A percentile compares a stretch with the other conserved stretches of the same genome.
Conservation (phyloP, 2,797 vertebrate genomes). For the Pangasius sanitwongsei region DNA sequence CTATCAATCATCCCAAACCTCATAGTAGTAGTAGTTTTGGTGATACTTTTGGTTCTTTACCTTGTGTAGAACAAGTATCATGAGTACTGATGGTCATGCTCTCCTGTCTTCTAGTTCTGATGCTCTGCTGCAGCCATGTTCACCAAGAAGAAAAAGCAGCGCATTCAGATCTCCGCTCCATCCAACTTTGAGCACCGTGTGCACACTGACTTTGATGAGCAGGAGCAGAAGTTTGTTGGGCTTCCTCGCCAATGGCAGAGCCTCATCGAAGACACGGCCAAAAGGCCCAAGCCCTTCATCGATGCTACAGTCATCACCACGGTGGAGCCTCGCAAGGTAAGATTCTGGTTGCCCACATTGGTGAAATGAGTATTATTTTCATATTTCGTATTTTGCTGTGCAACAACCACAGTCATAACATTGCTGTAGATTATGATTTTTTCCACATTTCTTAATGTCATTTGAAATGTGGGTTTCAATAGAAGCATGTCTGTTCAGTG, state of each 20-base stretch:
- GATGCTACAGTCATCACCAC: slow-evolving; percentile 88
- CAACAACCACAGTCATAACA: not conserved
- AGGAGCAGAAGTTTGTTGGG: slow-evolving; percentile 93
- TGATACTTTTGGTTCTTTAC: not conserved
- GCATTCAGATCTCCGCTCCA: slow-evolving; percentile 91
- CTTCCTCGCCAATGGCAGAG: slow-evolving; percentile 95
- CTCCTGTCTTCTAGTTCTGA: slow-evolving; percentile 68
- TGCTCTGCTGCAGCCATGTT: slow-evolving; percentile 83
- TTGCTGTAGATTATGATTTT: not conserved
- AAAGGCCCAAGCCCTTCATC: slow-evolving; percentile 90
- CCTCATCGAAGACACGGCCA: slow-evolving; percentile 92
- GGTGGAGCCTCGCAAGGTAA: slow-evolving; percentile 88
- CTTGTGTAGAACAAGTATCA: not conserved
- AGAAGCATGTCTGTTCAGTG: not conserved
- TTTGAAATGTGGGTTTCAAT: not conserved
- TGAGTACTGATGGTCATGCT: not conserved
- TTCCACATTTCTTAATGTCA: not conserved
- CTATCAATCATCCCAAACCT: not conserved
- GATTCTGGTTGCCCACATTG: not conserved
- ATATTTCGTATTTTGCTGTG: not conserved
- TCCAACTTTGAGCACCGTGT: slow-evolving; percentile 96
- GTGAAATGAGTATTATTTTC: not conserved
- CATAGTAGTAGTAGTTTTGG: not conserved
- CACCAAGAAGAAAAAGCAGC: slow-evolving; percentile 91
- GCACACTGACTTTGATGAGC: slow-evolving; percentile 91